A percentile compares a stretch with the other conserved stretches of the same genome.
phyloP scores from a whole-genome alignment of 2,797 vertebrate species.

The Danionella dracula region DNA sequence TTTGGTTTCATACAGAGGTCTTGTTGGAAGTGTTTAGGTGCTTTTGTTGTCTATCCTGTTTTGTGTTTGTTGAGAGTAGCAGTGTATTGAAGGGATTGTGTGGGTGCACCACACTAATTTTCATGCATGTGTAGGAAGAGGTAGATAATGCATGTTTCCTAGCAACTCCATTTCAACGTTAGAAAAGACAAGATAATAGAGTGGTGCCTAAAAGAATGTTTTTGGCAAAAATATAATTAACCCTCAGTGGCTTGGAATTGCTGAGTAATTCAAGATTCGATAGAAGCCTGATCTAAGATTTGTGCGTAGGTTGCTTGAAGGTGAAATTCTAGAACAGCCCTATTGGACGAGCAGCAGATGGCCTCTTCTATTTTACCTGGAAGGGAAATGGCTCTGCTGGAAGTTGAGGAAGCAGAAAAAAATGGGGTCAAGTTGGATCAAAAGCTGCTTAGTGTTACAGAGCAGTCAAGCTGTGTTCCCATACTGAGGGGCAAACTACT shows the following conservation, averaged over 20 bases:
- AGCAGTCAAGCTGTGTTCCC: constrained; percentile 12
- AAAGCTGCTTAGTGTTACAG: constrained; percentile 42
- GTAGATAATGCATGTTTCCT: constrained; percentile 68
- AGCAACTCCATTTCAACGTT: constrained; percentile 55
- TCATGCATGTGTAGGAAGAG: constrained; percentile 58
- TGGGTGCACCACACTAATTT: constrained; percentile 33
- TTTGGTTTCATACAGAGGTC: background rate
- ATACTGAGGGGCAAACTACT: background rate
- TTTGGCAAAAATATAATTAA: too few species aligned
- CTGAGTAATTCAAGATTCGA: too few species aligned
- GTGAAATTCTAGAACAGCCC: constrained; percentile 17
- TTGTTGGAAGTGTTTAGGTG: too few species aligned
- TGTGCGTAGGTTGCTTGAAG: constrained; percentile 15
- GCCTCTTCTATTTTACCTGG: constrained; percentile 32
- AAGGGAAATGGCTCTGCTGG: constrained; percentile 14
- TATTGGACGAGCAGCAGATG: constrained; percentile 25
- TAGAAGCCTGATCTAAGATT: background rate
- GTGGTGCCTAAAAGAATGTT: too few species aligned
- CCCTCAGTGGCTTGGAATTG: too few species aligned
- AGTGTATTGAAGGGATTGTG: constrained; percentile 22
- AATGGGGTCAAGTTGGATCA: constrained; percentile 55
- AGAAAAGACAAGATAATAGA: constrained; percentile 23
- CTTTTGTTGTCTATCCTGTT: background rate
- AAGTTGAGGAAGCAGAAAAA: constrained; percentile 33
- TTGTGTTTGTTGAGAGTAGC: constrained; percentile 19